Evolutionary conservation across 2,888 invertebrate species (phyloP).

Genomic region (Athalia circularis): DNA sequence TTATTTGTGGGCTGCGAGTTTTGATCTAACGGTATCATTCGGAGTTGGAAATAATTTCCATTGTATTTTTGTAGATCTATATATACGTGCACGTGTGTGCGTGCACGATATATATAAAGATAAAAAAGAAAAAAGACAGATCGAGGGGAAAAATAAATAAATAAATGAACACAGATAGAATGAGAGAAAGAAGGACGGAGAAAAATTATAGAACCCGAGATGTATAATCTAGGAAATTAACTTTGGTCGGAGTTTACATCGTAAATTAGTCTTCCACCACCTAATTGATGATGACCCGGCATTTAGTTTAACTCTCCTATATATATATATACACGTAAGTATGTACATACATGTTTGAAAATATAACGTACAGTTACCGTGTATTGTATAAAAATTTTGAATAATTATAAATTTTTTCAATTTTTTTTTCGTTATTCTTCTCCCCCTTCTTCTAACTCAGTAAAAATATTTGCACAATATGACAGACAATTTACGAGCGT

Average conservation of each 20-base stretch:
- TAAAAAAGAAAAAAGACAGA: no score
- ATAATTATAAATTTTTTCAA: neutral
- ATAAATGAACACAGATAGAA: conserved; percentile 12
- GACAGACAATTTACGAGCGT: no score
- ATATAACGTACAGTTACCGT: neutral
- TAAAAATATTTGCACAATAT: no score
- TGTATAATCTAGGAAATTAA: conserved; percentile 39
- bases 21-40: conserved; percentile 15
- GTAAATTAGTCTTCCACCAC: conserved; percentile 37
- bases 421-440: no score
- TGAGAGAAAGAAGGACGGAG: conserved; percentile 29
- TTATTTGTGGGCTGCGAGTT: conserved; percentile 38
- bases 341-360: neutral
- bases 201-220: conserved; percentile 44
- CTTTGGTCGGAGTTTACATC: conserved; percentile 37
- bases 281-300: conserved; percentile 38
- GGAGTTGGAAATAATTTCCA: conserved; percentile 31
- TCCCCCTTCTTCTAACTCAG: no score
- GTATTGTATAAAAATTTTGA: neutral
- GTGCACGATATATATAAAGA: no score
- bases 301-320: neutral
- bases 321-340: neutral
- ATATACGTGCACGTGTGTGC: no score
- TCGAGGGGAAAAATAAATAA: no score
- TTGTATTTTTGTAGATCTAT: conserved; percentile 12